phyloP scores from a whole-genome alignment of 2,797 vertebrate species.

The Gouania willdenowi region DNA sequence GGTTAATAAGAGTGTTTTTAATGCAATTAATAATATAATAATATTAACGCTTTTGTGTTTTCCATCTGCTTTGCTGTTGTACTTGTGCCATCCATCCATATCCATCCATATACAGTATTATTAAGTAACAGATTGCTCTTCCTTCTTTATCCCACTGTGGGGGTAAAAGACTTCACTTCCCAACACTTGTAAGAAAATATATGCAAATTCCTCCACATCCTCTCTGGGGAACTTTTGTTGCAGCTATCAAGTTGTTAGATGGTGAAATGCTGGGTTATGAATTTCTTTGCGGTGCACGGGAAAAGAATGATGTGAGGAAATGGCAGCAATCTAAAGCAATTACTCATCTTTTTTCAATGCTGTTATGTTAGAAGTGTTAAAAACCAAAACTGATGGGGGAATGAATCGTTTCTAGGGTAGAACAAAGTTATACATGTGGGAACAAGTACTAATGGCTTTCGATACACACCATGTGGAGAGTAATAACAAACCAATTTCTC shows the following conservation, averaged over 20 bases:
- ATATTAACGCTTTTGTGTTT: no score
- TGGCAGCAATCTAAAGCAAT: conserved; percentile 41
- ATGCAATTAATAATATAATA: no score
- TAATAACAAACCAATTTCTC: background rate
- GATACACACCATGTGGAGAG: conserved; percentile 8
- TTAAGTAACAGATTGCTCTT: no score
- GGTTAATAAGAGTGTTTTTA: no score
- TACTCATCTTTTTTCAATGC: conserved; percentile 21
- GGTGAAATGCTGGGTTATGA: conserved; percentile 15
- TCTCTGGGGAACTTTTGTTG: conserved; percentile 1
- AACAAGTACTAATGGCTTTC: conserved; percentile 4
- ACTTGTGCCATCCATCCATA: no score
- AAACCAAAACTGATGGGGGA: conserved; percentile 12
- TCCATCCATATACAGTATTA: no score
- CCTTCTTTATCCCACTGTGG: no score
- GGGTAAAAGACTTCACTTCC: no score
- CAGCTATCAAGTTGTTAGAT: conserved; percentile 3
- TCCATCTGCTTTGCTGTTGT: no score
- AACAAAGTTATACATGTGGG: conserved; percentile 4
- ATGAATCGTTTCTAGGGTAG: background rate
- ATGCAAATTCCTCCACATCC: background rate
- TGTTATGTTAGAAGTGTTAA: conserved; percentile 19
- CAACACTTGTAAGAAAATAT: background rate
- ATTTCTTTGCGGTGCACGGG: conserved; percentile 9
- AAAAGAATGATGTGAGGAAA: conserved; percentile 28